Conservation (phyloP, 2,113 vertebrate genomes). For the Zapus hudsonius region DNA sequence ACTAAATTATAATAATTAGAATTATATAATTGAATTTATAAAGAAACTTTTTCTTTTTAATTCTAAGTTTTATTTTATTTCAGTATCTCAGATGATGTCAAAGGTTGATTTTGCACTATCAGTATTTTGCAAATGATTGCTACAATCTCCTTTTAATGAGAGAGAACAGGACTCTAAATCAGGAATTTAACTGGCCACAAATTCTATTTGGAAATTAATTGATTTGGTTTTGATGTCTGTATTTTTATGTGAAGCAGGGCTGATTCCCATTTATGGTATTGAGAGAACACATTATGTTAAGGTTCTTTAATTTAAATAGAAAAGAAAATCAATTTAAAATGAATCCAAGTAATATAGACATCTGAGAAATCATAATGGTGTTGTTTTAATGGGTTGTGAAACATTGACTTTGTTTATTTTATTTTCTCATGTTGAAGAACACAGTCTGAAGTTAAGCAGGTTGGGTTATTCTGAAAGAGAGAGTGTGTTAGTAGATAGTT, state of each 20-base stretch:
- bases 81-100: neutral
- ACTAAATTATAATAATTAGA: neutral
- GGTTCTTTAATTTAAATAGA: neutral
- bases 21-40: neutral
- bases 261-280: neutral
- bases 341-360: neutral
- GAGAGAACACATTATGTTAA: neutral
- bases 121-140: neutral
- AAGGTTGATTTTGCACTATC: neutral
- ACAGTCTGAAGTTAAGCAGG: neutral
- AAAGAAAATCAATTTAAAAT: slow-evolving; percentile 2
- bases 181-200: neutral
- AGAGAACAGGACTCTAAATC: neutral
- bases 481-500: neutral
- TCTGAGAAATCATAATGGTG: neutral
- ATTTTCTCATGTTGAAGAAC: neutral
- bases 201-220: neutral
- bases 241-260: neutral
- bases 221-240: neutral
- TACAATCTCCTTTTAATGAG: neutral
- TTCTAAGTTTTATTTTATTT: neutral
- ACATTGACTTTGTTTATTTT: neutral
- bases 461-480: neutral
- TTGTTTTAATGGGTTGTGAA: neutral
- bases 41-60: neutral